Conservation (phyloP, 2,888 invertebrate genomes). For the Parasteatoda lunata region DNA sequence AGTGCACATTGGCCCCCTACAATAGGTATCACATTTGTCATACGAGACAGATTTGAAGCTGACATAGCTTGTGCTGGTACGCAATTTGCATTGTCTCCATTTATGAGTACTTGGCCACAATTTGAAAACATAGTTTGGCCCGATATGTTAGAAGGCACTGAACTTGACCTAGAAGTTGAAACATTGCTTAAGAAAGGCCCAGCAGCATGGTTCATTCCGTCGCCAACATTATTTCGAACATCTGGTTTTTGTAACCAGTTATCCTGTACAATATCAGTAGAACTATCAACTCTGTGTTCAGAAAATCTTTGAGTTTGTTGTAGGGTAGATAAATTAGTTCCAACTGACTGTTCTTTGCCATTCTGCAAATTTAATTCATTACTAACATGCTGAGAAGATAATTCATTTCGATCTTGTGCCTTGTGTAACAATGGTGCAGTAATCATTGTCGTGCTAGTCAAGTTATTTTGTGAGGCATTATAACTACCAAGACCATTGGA, state of each 20-base stretch:
- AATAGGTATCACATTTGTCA: constrained; percentile 68
- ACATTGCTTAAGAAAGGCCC: constrained; percentile 57
- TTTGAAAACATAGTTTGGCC: constrained; percentile 70
- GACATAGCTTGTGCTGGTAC: constrained; percentile 68
- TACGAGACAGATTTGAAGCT: constrained; percentile 68
- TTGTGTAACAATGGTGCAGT: constrained; percentile 44
- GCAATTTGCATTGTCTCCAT: constrained; percentile 60
- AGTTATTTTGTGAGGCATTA: constrained; percentile 39
- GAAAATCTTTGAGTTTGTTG: constrained; percentile 49
- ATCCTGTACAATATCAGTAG: constrained; percentile 41
- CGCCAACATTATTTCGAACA: constrained; percentile 35
- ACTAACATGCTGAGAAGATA: constrained; percentile 35
- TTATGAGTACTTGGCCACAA: constrained; percentile 70
- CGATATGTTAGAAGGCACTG: constrained; percentile 69
- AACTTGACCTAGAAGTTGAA: constrained; percentile 63
- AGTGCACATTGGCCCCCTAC: constrained; percentile 71
- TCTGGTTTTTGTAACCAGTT: constrained; percentile 58
- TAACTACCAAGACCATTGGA: constrained; percentile 57
- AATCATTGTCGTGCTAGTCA: constrained; percentile 22
- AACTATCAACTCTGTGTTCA: constrained; percentile 50
- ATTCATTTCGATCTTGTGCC: constrained; percentile 58
- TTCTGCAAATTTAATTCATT: constrained; percentile 48
- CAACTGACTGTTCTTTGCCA: constrained; percentile 53
- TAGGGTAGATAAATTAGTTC: constrained; percentile 42
- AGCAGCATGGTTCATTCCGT: constrained; percentile 42